phyloP scores from a whole-genome alignment of 2,888 invertebrate genomes.

The Allygus modestus region DNA sequence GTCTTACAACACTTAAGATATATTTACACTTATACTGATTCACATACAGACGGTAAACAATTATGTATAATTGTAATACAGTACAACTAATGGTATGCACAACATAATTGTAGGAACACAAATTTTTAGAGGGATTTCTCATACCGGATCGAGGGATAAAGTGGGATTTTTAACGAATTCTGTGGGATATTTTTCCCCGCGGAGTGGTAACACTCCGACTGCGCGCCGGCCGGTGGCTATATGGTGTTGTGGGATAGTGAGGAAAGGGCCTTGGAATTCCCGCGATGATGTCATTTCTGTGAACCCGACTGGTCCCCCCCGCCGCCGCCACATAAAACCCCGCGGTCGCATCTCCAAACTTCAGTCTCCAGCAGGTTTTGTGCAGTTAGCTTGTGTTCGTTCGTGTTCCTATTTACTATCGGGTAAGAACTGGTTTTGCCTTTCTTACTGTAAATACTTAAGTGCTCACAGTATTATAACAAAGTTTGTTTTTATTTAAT shows the following conservation, averaged over 20 bases:
- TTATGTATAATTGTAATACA: too few species aligned
- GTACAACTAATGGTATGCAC: too few species aligned
- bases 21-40: too few species aligned
- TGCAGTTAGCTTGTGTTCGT: not conserved
- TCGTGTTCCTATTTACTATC: not conserved
- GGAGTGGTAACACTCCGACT: too few species aligned
- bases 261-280: constrained; percentile 25
- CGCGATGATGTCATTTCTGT: constrained; percentile 5
- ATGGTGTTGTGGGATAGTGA: too few species aligned
- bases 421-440: not conserved
- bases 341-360: not conserved
- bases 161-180: too few species aligned
- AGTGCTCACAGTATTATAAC: not conserved
- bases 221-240: constrained; percentile 18
- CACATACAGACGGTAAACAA: too few species aligned
- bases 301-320: not conserved
- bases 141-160: too few species aligned
- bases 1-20: too few species aligned
- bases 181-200: too few species aligned
- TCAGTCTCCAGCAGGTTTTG: not conserved
- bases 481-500: not conserved
- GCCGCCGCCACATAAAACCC: not conserved
- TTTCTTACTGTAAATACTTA: not conserved
- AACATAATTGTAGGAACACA: too few species aligned
- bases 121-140: too few species aligned